A percentile compares a stretch with the other conserved stretches of the same genome.
phyloP scores from a whole-genome alignment of 2,797 vertebrate species.

The Craterocephalus amniculus region DNA sequence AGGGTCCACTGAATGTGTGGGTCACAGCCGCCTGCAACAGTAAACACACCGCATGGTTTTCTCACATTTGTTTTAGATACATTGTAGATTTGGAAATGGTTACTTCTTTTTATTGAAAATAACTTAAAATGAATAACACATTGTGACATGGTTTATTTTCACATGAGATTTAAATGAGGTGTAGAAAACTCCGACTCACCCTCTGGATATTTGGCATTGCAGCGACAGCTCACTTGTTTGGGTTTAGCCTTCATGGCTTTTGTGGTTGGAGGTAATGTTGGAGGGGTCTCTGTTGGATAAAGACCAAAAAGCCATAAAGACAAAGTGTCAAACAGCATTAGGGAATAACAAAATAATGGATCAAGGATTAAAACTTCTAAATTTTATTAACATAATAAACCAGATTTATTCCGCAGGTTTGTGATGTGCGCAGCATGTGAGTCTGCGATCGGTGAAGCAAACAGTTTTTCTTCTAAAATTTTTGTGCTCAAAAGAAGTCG shows the following conservation, averaged over 20 bases:
- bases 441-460: neutral
- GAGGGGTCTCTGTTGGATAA: conserved; percentile 24
- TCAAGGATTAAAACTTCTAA: neutral
- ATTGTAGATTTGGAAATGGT: too few species aligned
- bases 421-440: neutral
- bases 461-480: neutral
- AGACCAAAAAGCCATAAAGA: conserved; percentile 1
- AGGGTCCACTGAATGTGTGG: conserved; percentile 64
- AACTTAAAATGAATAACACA: too few species aligned
- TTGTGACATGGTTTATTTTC: too few species aligned
- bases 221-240: conserved; percentile 2
- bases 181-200: conserved; percentile 3
- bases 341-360: neutral
- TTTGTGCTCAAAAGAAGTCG: neutral
- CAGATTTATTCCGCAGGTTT: neutral
- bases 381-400: neutral
- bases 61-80: too few species aligned
- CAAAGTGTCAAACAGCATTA: neutral
- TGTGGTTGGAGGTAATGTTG: conserved; percentile 6
- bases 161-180: neutral
- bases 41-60: neutral
- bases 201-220: neutral
- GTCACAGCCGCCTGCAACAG: conserved; percentile 54
- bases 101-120: neutral
- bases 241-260: neutral